Evolutionary conservation across 2,888 invertebrate genomes (phyloP).

Genomic region (Onthophagus sagittarius): DNA sequence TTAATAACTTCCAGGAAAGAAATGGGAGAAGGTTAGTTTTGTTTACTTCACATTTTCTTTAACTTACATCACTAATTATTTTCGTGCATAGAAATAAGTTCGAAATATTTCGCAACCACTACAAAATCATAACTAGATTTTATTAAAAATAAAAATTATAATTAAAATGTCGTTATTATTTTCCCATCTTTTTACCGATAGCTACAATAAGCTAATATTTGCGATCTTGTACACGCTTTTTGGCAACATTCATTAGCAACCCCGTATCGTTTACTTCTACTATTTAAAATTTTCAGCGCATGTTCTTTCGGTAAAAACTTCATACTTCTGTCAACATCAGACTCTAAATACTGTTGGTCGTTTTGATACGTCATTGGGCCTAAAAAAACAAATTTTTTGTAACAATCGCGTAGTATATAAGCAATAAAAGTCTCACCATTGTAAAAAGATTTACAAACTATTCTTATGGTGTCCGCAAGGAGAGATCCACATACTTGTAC

Average conservation of each 20-base stretch:
- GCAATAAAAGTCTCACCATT: neutral
- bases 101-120: no score
- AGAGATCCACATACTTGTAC: neutral
- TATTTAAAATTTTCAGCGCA: neutral
- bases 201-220: constrained; percentile 8
- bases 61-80: no score
- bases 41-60: no score
- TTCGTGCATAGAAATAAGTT: no score
- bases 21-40: no score
- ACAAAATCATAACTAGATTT: no score
- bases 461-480: neutral
- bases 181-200: no score
- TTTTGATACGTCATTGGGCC: neutral
- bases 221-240: constrained; percentile 13
- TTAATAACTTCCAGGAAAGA: no score
- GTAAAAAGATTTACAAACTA: constrained; percentile 1
- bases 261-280: constrained; percentile 1
- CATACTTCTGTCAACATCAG: neutral
- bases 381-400: neutral
- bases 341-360: neutral
- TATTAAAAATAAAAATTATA: no score
- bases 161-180: no score
- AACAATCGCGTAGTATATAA: no score
- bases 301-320: neutral
- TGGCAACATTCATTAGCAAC: constrained; percentile 18